Base-by-base conservation (phyloP, 1,140 invertebrate species). In the Proales similis region DNA sequence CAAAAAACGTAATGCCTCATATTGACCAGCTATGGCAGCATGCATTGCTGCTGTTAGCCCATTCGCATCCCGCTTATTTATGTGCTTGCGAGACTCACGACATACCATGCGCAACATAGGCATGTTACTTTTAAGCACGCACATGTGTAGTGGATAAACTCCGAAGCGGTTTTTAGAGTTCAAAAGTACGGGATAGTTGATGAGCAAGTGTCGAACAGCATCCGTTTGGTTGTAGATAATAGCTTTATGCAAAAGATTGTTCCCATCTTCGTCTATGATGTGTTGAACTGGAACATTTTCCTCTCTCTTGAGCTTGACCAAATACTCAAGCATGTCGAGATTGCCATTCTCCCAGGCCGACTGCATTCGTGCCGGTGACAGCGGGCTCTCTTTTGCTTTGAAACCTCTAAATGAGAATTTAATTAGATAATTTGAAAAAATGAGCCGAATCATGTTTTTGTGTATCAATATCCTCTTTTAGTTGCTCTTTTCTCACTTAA, bases 181-280 rank as follows among this genome's bases (percentile, higher is more conserved):
- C 19, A 57, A 20, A 11, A 57, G 20, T 42, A 57, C 30, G 3
- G n/a, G 4, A 43, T 57, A 42, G 22, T 57, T 57, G 39, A 42
- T 39, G 30, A 57, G 29, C 3, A 57, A 24, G n/a, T 42, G 45
- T 19, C 51, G 20, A 57, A 57, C 51, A 19, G 45, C 32, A 24
- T 57, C 51, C 39, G 39, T 42, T 42, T 57, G 51, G 22, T 57
- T 57, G 51, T 57, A 57, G 4, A 57, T 57, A 26, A 57, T 57
- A 7, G 51, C 51, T 39, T 57, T 57, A n/a, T 57, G 51, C 19
- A 57, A 43, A 7, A 57, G 24, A 42, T 22, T 57, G 9, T 57
- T 57, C 6, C 51, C 51, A 39, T 57, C 51, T 57, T 57, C 36
- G 27, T 57, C 51, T 6, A 57, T 17, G 27, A 57, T 57, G 39